These are phyloP conservation scores for Solenopsis fugax DNA, from an alignment of 1,140 invertebrate species.

Conservation along the genomic window DNA sequence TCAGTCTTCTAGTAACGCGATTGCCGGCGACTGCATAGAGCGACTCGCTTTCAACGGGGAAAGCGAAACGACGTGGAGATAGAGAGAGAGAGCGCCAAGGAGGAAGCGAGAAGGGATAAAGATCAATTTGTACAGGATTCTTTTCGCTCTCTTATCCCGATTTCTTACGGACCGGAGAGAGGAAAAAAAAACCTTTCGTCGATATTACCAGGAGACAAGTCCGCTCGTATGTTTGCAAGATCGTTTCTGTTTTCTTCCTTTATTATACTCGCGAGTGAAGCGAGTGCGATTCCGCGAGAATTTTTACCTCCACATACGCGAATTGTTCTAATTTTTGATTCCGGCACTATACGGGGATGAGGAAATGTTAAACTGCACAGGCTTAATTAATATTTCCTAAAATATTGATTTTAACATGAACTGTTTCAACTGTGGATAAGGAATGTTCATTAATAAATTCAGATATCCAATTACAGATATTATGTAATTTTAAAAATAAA, in stretches of 20 bases:
- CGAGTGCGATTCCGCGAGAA: slow-evolving; percentile 1
- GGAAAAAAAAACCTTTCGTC: slow-evolving; percentile 56
- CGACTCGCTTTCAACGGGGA: slow-evolving; percentile 58
- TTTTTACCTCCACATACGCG: slow-evolving; percentile 1
- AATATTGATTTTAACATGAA: slow-evolving; percentile 8
- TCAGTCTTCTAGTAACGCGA: slow-evolving; percentile 81
- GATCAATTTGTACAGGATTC: slow-evolving; percentile 74
- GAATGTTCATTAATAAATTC: slow-evolving; percentile 24
- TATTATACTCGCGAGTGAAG: neutral
- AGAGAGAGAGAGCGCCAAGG: neutral
- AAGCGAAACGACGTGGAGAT: slow-evolving; percentile 5
- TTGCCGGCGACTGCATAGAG: slow-evolving; percentile 74
- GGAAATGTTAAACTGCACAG: neutral
- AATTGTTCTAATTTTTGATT: slow-evolving; percentile 31
- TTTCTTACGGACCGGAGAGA: slow-evolving; percentile 47
- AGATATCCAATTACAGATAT: neutral
- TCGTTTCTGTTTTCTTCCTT: slow-evolving; percentile 31
- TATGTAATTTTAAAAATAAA: neutral
- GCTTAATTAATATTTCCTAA: neutral
- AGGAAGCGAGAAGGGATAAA: slow-evolving; percentile 44
- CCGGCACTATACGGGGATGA: neutral
- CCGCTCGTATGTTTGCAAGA: slow-evolving; percentile 49
- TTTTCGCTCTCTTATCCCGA: slow-evolving; percentile 43
- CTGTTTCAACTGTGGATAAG: neutral
- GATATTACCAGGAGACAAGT: slow-evolving; percentile 63